phyloP scores from a whole-genome alignment of 2,113 vertebrate species.

The Psammodynastes pulverulentus region DNA sequence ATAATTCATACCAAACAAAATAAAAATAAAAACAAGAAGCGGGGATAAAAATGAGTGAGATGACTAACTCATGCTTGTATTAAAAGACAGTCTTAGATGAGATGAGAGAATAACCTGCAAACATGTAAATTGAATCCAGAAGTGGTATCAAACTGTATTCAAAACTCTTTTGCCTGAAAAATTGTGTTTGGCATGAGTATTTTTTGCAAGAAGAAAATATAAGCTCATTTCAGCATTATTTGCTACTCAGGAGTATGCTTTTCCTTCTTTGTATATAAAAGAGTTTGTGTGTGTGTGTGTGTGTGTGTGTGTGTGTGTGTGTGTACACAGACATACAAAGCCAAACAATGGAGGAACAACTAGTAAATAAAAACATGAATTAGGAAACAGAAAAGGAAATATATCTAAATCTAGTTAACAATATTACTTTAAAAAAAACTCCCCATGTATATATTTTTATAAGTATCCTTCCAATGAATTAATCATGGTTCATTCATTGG shows the following conservation, averaged over 20 bases:
- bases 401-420: not conserved
- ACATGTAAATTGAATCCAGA: not conserved
- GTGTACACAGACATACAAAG: not conserved
- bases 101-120: not conserved
- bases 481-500: not conserved
- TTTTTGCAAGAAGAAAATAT: not conserved
- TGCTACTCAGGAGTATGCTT: no score
- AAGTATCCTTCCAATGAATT: not conserved
- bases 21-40: not conserved
- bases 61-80: not conserved
- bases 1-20: not conserved
- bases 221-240: no score
- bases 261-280: no score
- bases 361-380: not conserved
- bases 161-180: not conserved
- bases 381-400: not conserved
- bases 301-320: not conserved
- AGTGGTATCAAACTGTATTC: not conserved
- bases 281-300: no score
- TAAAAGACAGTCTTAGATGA: not conserved
- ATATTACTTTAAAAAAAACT: not conserved
- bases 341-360: not conserved
- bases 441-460: not conserved
- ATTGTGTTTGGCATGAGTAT: not conserved
- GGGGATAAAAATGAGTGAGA: not conserved